Base-by-base conservation (phyloP, 2,888 invertebrate species). In the Gonocerus acuteangulatus region DNA sequence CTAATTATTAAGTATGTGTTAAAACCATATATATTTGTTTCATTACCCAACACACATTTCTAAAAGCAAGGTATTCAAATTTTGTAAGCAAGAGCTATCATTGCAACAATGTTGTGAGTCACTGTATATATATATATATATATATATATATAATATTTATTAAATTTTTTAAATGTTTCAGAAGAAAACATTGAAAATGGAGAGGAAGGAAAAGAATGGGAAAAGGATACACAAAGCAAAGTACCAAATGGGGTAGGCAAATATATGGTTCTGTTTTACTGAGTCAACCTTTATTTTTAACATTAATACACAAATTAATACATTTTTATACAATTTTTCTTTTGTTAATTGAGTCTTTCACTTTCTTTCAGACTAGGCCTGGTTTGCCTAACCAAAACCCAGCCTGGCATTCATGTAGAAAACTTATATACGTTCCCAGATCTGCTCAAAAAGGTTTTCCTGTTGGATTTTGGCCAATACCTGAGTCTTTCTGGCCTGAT, bases 401-500 rank as follows among this genome's bases (percentile, higher is more conserved):
- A 7, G 49, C 64, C 2, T 96, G 96, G 92, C 93, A 95, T 71
- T 86, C 83, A 39, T 90, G 90, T 71, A 78, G 91, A 22, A 83
- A 85, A 67, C 82, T 92, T 71, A 95, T 96, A 71, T 95, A 94
- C 73, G 95, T 96, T 23, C 94, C 92, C 36, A 65, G 94, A 69
- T 86, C 89, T 11, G 89, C 91, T 27, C 92, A 92, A 74, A 93
- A 93, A 74, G 89, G 89, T 19, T 94, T 90, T 73, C 87, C 91
- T 48, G 86, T 88, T 56, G 95, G 96, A 34, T 95, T 94, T 76
- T 99, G 99, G 99, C 97, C 97, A 0, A 89, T 99, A 70, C 99
- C 99, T 0, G 99, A 99, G 76, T 89, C 93, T 0, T 99, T 94
- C 75, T 95, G 96, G 86, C 96, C 97, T 0, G 96, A 97, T 74